A percentile compares a stretch with the other conserved stretches of the same genome.
Conservation (phyloP, 2,113 vertebrate genomes). For the Saimiri boliviensis region DNA sequence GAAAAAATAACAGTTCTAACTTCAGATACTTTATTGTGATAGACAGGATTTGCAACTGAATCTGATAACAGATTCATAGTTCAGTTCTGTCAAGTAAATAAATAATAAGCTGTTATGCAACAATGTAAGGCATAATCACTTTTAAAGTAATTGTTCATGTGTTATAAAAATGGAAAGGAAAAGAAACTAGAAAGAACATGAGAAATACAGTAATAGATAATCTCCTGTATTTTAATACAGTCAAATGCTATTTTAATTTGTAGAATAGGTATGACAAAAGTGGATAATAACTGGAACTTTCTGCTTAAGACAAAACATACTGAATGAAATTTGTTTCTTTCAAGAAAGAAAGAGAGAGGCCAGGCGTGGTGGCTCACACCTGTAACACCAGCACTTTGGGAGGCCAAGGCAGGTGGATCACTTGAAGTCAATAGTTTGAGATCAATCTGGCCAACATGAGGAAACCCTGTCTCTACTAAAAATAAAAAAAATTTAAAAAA, state of each 20-base stretch:
- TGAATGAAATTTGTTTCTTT: constrained; percentile 51
- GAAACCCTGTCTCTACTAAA: too few relatives aligned
- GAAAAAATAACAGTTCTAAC: background rate
- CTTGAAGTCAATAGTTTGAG: too few relatives aligned
- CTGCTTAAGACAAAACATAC: constrained; percentile 49
- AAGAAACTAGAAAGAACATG: background rate
- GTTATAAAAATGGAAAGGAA: background rate
- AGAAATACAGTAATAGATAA: constrained; percentile 21
- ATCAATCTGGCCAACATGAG: too few relatives aligned
- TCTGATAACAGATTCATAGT: background rate
- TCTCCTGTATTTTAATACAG: background rate
- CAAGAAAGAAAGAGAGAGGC: background rate
- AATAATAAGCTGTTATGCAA: constrained; percentile 6
- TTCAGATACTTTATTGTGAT: background rate
- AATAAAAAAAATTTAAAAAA: too few relatives aligned
- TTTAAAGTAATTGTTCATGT: constrained; percentile 13
- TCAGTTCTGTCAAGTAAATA: constrained; percentile 18
- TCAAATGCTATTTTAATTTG: constrained; percentile 16
- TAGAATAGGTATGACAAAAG: background rate
- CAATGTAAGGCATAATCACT: background rate
- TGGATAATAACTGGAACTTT: constrained; percentile 27
- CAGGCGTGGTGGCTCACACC: too few relatives aligned
- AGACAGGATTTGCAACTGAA: background rate
- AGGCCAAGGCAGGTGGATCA: too few relatives aligned
- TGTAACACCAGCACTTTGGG: too few relatives aligned